These are phyloP conservation scores for Leptopilina clavipes DNA, from an alignment of 1,140 invertebrate species.

Conservation along the genomic window DNA sequence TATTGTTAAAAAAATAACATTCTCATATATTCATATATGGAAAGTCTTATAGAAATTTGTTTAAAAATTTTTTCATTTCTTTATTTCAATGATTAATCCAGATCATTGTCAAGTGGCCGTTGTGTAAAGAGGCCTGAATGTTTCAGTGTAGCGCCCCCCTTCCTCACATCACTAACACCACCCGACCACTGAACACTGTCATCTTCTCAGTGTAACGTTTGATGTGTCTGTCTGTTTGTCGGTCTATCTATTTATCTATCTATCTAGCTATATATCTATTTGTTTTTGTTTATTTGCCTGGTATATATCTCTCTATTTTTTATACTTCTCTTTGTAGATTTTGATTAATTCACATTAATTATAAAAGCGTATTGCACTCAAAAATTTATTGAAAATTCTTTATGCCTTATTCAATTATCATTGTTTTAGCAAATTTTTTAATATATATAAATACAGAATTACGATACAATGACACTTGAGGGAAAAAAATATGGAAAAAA, in stretches of 20 bases:
- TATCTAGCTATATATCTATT: conserved; percentile 11
- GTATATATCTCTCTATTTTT: conserved; percentile 36
- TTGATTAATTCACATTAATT: background rate
- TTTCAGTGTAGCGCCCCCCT: conserved; percentile 73
- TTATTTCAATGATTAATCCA: conserved; percentile 49
- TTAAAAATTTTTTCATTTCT: conserved; percentile 48
- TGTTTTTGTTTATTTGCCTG: conserved; percentile 41
- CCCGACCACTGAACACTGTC: conserved; percentile 70
- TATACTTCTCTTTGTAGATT: conserved; percentile 30
- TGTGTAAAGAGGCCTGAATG: conserved; percentile 71
- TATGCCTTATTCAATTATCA: background rate
- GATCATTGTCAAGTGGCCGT: conserved; percentile 64
- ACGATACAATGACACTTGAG: no score
- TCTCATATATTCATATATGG: background rate
- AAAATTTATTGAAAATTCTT: background rate
- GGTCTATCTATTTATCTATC: conserved; percentile 59
- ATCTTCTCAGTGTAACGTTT: conserved; percentile 70
- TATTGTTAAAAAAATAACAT: no score
- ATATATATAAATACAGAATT: no score
- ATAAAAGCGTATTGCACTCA: conserved; percentile 6
- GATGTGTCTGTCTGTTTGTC: conserved; percentile 67
- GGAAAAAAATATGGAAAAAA: no score
- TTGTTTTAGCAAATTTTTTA: background rate
- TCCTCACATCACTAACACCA: conserved; percentile 69
- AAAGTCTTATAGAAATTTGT: conserved; percentile 38